Evolutionary conservation across 2,113 vertebrate species (phyloP).

Genomic region (Nothobranchius furzeri): DNA sequence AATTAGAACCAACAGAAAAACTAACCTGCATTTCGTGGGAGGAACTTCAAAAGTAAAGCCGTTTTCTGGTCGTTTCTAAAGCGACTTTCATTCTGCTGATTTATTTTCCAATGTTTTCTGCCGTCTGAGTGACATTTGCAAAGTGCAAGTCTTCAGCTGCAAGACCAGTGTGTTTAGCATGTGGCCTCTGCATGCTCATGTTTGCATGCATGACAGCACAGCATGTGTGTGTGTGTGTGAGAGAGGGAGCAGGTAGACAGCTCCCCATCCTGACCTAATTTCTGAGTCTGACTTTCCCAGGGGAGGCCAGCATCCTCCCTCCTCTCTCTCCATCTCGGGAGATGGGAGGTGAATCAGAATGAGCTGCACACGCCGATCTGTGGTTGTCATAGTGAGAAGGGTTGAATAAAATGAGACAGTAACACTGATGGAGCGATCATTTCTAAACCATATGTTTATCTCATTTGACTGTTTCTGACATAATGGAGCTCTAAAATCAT

Average conservation of each 20-base stretch:
- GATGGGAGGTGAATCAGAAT: conserved; percentile 11
- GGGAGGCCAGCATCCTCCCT: conserved; percentile 30
- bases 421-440: neutral
- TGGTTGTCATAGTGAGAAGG: conserved; percentile 12
- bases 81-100: no score
- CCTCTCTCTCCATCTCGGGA: conserved; percentile 31
- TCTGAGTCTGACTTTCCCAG: conserved; percentile 49
- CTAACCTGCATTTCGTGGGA: no score
- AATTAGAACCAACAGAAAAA: no score
- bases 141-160: neutral
- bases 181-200: neutral
- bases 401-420: conserved; percentile 13
- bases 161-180: neutral
- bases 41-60: no score
- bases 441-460: no score
- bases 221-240: neutral
- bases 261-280: conserved; percentile 64
- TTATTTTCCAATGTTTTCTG: neutral
- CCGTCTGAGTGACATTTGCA: no score
- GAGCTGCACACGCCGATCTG: neutral
- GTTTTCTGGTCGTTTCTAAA: no score
- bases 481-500: no score
- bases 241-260: conserved; percentile 41
- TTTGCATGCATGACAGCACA: neutral
- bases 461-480: no score